phyloP scores from a whole-genome alignment of 2,113 vertebrate genomes.

The Taurulus bubalis region DNA sequence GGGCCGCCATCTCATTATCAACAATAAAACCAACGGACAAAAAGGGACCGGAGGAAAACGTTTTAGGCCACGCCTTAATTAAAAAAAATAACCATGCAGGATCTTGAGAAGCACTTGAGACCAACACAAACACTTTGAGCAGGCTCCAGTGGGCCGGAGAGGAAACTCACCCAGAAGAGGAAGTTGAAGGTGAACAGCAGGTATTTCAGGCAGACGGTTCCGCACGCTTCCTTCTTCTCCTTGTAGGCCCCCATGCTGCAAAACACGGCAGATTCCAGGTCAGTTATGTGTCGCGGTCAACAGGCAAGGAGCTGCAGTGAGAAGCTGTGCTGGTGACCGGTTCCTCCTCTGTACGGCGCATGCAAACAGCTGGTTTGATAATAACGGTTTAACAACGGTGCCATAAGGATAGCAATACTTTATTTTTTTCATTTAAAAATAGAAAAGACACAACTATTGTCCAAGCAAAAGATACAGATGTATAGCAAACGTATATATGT shows the following conservation, averaged over 20 bases:
- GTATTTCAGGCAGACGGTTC: constrained; percentile 97
- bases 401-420: too few species aligned
- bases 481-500: too few species aligned
- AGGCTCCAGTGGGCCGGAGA: background rate
- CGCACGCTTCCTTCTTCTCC: constrained; percentile 91
- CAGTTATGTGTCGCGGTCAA: background rate
- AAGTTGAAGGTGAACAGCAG: constrained; percentile 98
- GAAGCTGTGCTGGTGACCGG: too few species aligned
- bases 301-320: too few species aligned
- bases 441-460: too few species aligned
- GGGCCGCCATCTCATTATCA: background rate
- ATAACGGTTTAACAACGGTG: too few species aligned
- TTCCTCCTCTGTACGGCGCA: too few species aligned
- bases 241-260: constrained; percentile 79
- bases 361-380: too few species aligned
- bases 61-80: background rate
- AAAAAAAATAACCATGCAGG: background rate
- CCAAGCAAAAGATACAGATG: too few species aligned
- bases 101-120: background rate
- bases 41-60: background rate
- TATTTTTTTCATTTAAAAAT: too few species aligned
- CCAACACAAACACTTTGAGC: background rate
- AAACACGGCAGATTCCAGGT: constrained; percentile 12
- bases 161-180: constrained; percentile 93
- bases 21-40: background rate